Conservation (phyloP, 2,113 vertebrate species). For the Macroglossus sobrinus region DNA sequence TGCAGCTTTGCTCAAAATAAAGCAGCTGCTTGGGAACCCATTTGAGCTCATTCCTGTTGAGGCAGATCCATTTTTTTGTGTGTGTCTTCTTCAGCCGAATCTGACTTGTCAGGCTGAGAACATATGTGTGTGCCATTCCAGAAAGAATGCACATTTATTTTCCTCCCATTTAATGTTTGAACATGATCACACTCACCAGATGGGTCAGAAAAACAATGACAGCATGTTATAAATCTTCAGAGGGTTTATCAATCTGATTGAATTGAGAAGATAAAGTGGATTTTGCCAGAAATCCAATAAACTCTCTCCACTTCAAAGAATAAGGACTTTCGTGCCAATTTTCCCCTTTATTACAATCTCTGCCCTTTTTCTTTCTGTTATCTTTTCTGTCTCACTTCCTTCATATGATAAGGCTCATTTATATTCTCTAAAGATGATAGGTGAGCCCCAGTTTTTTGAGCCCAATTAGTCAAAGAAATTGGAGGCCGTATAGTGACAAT, state of each 20-base stretch:
- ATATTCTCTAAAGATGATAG: background rate
- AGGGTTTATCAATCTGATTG: constrained; percentile 69
- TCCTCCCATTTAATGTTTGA: constrained; percentile 59
- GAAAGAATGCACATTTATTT: constrained; percentile 71
- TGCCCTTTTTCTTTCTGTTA: background rate
- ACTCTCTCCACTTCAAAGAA: constrained; percentile 56
- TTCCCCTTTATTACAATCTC: constrained; percentile 36
- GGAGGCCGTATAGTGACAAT: background rate
- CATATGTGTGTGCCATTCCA: constrained; percentile 49
- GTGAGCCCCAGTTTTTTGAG: background rate
- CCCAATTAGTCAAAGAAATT: constrained; percentile 26
- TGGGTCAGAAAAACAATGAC: constrained; percentile 63
- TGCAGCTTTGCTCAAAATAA: constrained; percentile 65
- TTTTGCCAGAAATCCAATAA: constrained; percentile 74
- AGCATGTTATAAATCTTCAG: constrained; percentile 65
- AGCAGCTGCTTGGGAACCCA: constrained; percentile 56
- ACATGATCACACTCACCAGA: constrained; percentile 65
- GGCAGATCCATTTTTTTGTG: constrained; percentile 27
- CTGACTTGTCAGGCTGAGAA: constrained; percentile 47
- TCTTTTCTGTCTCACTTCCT: constrained; percentile 14
- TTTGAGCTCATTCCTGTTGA: background rate
- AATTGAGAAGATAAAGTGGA: constrained; percentile 64
- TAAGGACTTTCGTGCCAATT: constrained; percentile 37
- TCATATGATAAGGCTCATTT: background rate
- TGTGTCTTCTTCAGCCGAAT: constrained; percentile 32